Evolutionary conservation across 2,797 vertebrate species (phyloP), one percentile per base, ranked within the genome.

Genomic region (Poeciliopsis gracilis): DNA sequence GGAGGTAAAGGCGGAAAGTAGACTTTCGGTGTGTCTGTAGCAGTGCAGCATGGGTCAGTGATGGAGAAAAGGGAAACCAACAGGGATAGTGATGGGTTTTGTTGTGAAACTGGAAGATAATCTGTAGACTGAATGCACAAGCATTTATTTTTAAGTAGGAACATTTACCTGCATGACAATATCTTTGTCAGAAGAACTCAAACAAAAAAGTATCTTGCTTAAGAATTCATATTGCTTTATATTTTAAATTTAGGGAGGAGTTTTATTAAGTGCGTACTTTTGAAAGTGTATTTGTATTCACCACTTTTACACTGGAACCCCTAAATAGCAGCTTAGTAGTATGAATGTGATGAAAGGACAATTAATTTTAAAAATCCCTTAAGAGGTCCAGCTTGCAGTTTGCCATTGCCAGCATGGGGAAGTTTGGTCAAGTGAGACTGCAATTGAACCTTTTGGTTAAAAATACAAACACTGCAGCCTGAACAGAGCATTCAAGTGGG

Each of bases 21-120:
- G 45, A 74, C 6, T 45, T 13, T 13, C 33, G 36, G 46, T 76
- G 47, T 82, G 77, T 87, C 77, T 79, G 67, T 16, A 16, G 38
- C 43, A 63, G 73, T 82, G 75, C 59, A 55, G 72, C 49, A 79
- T 67, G 80, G 77, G 69, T 82, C 75, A 82, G 73, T 38, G 70
- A 55, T 82, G 25, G 84, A 61, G 38, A 51, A 59, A 38, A 51
- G 51, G 38, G n/a, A 45, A 53, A 51, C 55, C 15, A 69, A 2
- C 20, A 61, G 18, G 72, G 13, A 75, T 76, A 79, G 28, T 28
- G 69, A 79, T 12, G 61, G 70, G 43, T 28, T 30, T 10, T 41
- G 53, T 73, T 12, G 41, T 82, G 36, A 76, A 77, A 71, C 51
- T 2, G 23, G n/a, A 38, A 11, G n/a, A 38, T 43, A 41, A 66